These are phyloP conservation scores for Helobdella robusta DNA, from an alignment of 2,888 invertebrate species.

Conservation along the genomic window DNA sequence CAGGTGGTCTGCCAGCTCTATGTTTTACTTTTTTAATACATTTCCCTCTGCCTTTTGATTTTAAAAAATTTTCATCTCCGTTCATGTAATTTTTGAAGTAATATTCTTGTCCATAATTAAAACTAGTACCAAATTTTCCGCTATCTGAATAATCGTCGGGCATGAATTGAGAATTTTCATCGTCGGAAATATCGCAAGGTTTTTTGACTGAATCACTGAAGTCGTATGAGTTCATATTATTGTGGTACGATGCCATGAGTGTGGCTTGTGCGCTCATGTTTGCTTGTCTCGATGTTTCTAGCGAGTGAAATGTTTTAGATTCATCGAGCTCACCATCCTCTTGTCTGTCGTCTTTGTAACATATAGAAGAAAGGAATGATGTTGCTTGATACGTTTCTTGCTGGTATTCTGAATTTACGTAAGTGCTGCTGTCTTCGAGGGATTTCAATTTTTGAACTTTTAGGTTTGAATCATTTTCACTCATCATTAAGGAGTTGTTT, in stretches of 20 bases:
- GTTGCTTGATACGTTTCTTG: constrained; percentile 23
- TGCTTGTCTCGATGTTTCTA: constrained; percentile 13
- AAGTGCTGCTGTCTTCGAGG: background rate
- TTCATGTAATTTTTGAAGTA: constrained; percentile 2
- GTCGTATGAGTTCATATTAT: background rate
- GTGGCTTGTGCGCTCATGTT: background rate
- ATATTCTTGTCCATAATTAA: background rate
- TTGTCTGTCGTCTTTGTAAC: constrained; percentile 9
- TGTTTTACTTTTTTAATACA: constrained; percentile 12
- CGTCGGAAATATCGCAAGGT: background rate
- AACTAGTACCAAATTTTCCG: background rate
- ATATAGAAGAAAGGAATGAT: constrained; percentile 12
- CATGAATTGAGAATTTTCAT: background rate
- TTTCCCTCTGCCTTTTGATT: background rate
- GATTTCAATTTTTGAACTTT: background rate
- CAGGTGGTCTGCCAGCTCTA: constrained; percentile 2
- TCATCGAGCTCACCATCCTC: constrained; percentile 1
- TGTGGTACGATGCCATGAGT: background rate
- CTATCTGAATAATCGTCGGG: constrained; percentile 1
- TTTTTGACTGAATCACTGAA: background rate
- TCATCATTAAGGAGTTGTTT: background rate
- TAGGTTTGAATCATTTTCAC: background rate
- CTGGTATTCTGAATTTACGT: constrained; percentile 14
- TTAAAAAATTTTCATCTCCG: background rate
- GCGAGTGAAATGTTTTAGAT: constrained; percentile 5